Evolutionary conservation across 92 coral and sea anemone genomes (phyloP), one percentile per base, ranked within the genome.

Genomic region (Metridium senile): DNA sequence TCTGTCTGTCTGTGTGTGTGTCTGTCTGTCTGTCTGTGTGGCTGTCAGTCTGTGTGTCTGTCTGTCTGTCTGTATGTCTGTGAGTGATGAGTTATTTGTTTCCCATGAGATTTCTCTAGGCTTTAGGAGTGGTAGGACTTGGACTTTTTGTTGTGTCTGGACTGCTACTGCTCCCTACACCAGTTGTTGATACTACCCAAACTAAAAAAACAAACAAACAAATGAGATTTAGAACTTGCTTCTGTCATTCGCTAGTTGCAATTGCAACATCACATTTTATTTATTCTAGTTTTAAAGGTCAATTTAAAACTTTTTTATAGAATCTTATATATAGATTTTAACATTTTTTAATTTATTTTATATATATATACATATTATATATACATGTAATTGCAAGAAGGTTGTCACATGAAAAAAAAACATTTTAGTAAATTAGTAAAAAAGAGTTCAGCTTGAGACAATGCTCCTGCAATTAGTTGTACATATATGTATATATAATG

Each of bases 181-280:
- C 78, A 73, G 78, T 73, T 29, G 76, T 71, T 33, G 78, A 31
- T 7, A 73, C 54, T 28, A 72, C 66, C 77, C 77, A 72, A 56
- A 72, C 77, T 72, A 31, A 53, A 9, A 58, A 58, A 58, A 21
- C 16, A 59, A 59, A 19, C 65, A 59, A 6, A 59, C 8, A 59
- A 59, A 59, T 26, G 32, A 8, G 1, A 25, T 59, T 25, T 17
- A 17, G 23, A 8, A 54, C 3, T 9, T 54, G 3, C 17, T 17
- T 4, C 9, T 54, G 4, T 54, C 17, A 22, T 20, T 10, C 1
- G 65, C 6, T 19, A 23, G n/a, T 4, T 53, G 7, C n/a, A n/a
- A n/a, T n/a, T n/a, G n/a, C n/a, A n/a, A n/a, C n/a, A n/a, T n/a
- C n/a, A n/a, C n/a, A n/a, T n/a, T n/a, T n/a, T n/a, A n/a, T n/a